Percentiles rank a stretch among this genome's conserved stretches.
Evolutionary conservation across 2,797 vertebrate genomes (phyloP).

Genomic region (Malurus leucopterus): DNA sequence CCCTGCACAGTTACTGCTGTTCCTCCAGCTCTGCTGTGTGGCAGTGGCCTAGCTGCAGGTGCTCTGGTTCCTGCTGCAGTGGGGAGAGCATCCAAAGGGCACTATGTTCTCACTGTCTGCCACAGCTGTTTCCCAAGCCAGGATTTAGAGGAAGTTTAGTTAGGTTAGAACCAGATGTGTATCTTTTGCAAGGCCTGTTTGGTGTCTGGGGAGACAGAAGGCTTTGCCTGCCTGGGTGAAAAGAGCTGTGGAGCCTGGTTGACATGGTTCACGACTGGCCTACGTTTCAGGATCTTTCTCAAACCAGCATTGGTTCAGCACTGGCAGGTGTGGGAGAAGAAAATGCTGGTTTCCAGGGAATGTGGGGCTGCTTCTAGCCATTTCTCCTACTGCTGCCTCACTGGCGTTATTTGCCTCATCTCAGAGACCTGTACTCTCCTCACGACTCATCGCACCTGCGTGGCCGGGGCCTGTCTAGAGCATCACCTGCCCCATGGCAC

Average conservation of each 20-base stretch:
- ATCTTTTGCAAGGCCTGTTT: neutral
- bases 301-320: neutral
- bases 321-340: neutral
- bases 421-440: neutral
- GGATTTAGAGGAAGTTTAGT: neutral
- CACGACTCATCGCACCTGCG: neutral
- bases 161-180: neutral
- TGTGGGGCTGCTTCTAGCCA: rapidly evolving
- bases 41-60: neutral
- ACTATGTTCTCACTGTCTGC: neutral
- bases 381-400: neutral
- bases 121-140: neutral
- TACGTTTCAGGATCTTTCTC: neutral
- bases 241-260: neutral
- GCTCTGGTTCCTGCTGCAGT: neutral
- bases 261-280: neutral
- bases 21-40: neutral
- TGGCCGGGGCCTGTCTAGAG: neutral
- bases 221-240: neutral
- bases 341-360: neutral
- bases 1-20: neutral
- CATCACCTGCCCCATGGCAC: neutral
- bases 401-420: rapidly evolving
- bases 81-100: rapidly evolving
- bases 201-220: neutral